Evolutionary conservation across 37 sponge, comb jelly and placozoan species (phyloP).

Genomic region (Spongilla lacustris): DNA sequence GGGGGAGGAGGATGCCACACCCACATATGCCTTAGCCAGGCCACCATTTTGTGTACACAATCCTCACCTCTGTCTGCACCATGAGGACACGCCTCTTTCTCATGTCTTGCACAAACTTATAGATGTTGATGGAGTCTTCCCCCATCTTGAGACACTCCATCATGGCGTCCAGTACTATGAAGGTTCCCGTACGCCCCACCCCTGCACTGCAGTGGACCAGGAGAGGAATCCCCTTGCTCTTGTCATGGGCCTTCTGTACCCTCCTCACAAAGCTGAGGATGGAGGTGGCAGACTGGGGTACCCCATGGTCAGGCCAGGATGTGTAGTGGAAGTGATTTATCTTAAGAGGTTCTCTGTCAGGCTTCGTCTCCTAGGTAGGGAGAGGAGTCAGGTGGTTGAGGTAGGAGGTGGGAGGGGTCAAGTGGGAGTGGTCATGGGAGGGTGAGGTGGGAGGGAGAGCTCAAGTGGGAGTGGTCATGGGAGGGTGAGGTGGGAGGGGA

Average conservation of each 20-base stretch:
- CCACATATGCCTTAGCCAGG: too few species aligned
- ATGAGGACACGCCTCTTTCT: conserved; percentile 66
- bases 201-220: conserved; percentile 94
- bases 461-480: too few species aligned
- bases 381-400: too few species aligned
- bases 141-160: conserved; percentile 49
- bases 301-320: conserved; percentile 83
- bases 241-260: conserved; percentile 63
- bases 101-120: conserved; percentile 59
- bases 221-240: conserved; percentile 41
- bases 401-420: too few species aligned
- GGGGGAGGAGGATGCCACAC: background rate
- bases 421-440: too few species aligned
- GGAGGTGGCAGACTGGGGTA: conserved; percentile 84
- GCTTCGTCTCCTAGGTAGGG: background rate
- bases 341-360: conserved; percentile 29
- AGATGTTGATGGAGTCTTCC: conserved; percentile 62
- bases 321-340: conserved; percentile 70
- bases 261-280: conserved; percentile 73
- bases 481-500: too few species aligned
- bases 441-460: too few species aligned
- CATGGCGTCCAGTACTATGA: conserved; percentile 81
- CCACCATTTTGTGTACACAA: too few species aligned
- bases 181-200: conserved; percentile 85
- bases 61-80: conserved; percentile 82